Conservation (phyloP, 2,113 vertebrate genomes). For the Anseranas semipalmata region DNA sequence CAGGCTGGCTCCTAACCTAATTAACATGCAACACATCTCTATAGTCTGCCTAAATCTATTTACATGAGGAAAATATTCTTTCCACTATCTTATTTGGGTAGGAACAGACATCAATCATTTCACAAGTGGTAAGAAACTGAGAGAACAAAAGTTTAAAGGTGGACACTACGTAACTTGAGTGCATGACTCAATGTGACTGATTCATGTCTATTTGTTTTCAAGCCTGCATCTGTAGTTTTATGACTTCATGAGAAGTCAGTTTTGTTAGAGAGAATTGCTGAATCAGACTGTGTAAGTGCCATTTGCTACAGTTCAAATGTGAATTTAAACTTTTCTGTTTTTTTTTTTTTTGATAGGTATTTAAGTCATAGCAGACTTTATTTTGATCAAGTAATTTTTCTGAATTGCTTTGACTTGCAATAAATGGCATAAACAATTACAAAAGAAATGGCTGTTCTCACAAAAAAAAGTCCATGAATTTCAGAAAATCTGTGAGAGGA, state of each 20-base stretch:
- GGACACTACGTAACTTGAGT: background rate
- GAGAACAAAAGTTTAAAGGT: background rate
- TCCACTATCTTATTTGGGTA: slow-evolving; percentile 2
- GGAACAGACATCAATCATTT: slow-evolving; percentile 17
- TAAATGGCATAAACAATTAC: background rate
- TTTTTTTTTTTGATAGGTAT: background rate
- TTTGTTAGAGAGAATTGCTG: background rate
- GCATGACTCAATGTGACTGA: background rate
- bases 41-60: background rate
- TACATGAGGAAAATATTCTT: slow-evolving; percentile 23
- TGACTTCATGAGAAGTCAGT: background rate
- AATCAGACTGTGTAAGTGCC: background rate
- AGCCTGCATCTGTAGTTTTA: background rate
- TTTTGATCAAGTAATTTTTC: background rate
- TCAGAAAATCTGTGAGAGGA: background rate
- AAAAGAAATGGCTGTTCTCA: background rate
- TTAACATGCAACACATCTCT: background rate
- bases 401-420: background rate
- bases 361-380: background rate
- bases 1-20: background rate
- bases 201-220: background rate
- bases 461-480: background rate
- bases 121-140: background rate
- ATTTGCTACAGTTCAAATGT: background rate
- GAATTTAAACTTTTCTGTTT: background rate